These are phyloP conservation scores for Baccha elongata DNA, from an alignment of 2,888 invertebrate species.

Conservation along the genomic window DNA sequence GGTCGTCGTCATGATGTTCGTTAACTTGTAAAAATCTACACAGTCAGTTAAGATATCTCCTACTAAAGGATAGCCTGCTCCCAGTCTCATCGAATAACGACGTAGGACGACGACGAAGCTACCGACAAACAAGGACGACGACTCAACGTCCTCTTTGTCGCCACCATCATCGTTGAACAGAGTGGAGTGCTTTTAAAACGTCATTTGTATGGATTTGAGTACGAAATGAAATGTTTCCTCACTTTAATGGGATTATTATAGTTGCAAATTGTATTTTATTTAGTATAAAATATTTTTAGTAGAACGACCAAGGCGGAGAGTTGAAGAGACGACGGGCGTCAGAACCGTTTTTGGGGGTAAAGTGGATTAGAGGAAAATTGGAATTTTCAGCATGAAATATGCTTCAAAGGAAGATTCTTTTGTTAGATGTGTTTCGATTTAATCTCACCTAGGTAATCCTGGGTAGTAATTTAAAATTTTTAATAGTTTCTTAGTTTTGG, in stretches of 20 bases:
- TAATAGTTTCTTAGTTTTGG: constrained; percentile 34
- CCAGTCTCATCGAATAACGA: constrained; percentile 19
- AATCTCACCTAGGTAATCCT: constrained; percentile 65
- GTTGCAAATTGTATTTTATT: constrained; percentile 75
- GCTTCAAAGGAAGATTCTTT: constrained; percentile 28
- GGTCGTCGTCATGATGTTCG: constrained; percentile 1
- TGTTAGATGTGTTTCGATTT: constrained; percentile 47
- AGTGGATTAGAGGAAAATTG: constrained; percentile 69
- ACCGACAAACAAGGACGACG: constrained; percentile 18
- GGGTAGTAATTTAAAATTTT: constrained; percentile 31
- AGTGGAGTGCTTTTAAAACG: constrained; percentile 72
- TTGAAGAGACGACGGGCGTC: background rate
- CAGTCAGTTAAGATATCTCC: background rate
- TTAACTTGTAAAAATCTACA: constrained; percentile 16
- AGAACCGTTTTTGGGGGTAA: constrained; percentile 34
- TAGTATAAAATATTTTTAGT: constrained; percentile 71
- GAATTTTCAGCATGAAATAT: constrained; percentile 68
- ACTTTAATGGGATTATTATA: constrained; percentile 75
- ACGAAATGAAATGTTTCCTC: constrained; percentile 73
- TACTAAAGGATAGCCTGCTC: constrained; percentile 8
- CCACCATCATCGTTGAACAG: constrained; percentile 21
- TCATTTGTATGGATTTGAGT: constrained; percentile 75
- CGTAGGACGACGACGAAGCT: constrained; percentile 16
- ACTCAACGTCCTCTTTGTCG: constrained; percentile 16
- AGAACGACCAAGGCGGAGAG: constrained; percentile 37